These are phyloP conservation scores for Paratilapia polleni DNA, from an alignment of 2,113 vertebrate species.

Conservation along the genomic window DNA sequence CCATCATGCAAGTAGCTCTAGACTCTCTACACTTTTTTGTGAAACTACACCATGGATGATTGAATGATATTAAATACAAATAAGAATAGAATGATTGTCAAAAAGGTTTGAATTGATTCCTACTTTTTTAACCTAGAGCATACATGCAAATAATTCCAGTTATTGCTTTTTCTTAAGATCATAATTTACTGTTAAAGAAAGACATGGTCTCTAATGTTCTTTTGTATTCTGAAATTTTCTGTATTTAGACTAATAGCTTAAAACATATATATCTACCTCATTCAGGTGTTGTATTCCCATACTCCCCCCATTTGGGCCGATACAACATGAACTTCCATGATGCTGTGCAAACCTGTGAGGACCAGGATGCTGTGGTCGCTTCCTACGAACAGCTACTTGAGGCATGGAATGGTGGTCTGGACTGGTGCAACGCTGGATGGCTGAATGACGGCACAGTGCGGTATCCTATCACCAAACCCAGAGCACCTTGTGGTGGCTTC, in stretches of 20 bases:
- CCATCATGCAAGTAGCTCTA: not conserved
- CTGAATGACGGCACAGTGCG: slow-evolving; percentile 91
- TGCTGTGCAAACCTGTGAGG: slow-evolving; percentile 84
- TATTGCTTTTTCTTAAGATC: not conserved
- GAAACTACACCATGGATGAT: too few species aligned
- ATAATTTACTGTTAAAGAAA: not conserved
- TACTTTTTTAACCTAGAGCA: too few species aligned
- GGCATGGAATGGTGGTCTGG: slow-evolving; percentile 88
- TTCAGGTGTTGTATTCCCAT: slow-evolving; percentile 93
- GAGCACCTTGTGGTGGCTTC: slow-evolving; percentile 89
- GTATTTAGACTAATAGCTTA: not conserved
- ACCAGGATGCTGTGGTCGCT: slow-evolving; percentile 87
- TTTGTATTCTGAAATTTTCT: not conserved
- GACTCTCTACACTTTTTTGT: too few species aligned
- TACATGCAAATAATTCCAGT: too few species aligned
- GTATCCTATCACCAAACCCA: slow-evolving; percentile 92
- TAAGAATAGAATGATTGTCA: not conserved
- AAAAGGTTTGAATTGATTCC: not conserved
- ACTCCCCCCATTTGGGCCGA: slow-evolving; percentile 85
- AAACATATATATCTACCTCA: not conserved
- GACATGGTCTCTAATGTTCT: not conserved
- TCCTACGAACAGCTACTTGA: slow-evolving; percentile 88
- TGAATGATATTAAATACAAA: not conserved
- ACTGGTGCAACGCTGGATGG: slow-evolving; percentile 99
- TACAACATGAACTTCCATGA: slow-evolving; percentile 90